Conservation (phyloP, 2,888 invertebrate genomes). For the Antitype chi region DNA sequence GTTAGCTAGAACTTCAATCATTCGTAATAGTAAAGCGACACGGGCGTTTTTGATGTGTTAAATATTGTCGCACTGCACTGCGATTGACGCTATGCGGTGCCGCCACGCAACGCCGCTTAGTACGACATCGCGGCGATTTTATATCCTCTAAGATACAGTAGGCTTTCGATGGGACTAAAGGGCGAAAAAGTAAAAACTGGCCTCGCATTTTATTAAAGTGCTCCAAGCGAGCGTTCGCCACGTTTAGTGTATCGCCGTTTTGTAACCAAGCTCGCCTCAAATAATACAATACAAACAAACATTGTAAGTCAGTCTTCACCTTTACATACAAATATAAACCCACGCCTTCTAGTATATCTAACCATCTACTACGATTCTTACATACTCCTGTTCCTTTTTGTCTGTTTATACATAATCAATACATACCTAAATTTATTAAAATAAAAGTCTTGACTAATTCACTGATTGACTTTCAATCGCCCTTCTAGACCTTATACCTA, state of each 20-base stretch:
- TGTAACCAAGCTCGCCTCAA: too few species aligned
- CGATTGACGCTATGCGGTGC: neutral
- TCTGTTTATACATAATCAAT: neutral
- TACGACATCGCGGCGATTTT: neutral
- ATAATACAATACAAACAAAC: neutral
- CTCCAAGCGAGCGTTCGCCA: too few species aligned
- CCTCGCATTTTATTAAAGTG: too few species aligned
- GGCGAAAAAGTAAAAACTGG: too few species aligned
- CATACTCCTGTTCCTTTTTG: neutral
- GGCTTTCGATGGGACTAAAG: too few species aligned
- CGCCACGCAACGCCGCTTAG: neutral
- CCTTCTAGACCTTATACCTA: neutral
- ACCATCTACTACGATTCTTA: neutral
- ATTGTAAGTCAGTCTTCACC: too few species aligned
- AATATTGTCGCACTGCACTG: neutral
- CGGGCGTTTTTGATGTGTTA: neutral
- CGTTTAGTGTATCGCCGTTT: too few species aligned
- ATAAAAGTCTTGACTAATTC: neutral
- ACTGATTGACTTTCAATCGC: neutral
- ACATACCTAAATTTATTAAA: neutral
- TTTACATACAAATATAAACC: neutral
- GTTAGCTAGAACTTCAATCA: conserved; percentile 3
- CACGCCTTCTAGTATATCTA: too few species aligned
- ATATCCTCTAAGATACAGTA: neutral
- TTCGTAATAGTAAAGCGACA: neutral